Conservation (phyloP, 2,113 vertebrate species). For the Poicephalus gulielmi region DNA sequence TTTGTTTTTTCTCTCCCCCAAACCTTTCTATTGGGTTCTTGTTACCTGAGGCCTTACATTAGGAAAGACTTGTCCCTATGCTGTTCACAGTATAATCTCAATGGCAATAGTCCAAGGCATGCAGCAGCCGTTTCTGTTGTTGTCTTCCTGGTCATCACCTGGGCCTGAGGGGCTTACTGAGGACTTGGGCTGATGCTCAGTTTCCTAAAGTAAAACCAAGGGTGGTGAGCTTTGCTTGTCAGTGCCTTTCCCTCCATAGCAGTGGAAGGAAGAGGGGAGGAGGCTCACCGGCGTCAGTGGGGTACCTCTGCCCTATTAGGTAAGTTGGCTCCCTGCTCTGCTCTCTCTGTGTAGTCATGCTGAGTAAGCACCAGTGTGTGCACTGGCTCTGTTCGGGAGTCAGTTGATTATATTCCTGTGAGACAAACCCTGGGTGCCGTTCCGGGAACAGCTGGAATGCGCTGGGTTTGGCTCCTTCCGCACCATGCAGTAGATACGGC, state of each 20-base stretch:
- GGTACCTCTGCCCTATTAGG: neutral
- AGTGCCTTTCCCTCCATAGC: neutral
- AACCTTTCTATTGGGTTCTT: neutral
- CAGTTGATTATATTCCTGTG: neutral
- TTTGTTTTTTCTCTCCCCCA: neutral
- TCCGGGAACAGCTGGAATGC: neutral
- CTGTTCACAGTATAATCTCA: neutral
- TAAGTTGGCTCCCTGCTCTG: neutral
- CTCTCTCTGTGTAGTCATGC: fast-evolving
- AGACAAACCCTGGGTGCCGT: neutral
- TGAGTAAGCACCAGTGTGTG: neutral
- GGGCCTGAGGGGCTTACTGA: neutral
- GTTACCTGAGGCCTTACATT: neutral
- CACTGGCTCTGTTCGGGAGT: neutral
- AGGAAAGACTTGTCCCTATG: neutral
- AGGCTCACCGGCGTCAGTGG: fast-evolving
- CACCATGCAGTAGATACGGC: fast-evolving
- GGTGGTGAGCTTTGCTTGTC: neutral
- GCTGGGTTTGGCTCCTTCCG: neutral
- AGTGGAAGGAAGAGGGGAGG: neutral
- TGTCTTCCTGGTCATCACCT: neutral
- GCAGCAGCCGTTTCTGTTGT: neutral
- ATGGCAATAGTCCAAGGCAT: neutral
- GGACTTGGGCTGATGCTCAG: neutral
- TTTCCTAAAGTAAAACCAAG: neutral